Conservation (phyloP, 1,140 invertebrate species). For the Nasonia giraulti region DNA sequence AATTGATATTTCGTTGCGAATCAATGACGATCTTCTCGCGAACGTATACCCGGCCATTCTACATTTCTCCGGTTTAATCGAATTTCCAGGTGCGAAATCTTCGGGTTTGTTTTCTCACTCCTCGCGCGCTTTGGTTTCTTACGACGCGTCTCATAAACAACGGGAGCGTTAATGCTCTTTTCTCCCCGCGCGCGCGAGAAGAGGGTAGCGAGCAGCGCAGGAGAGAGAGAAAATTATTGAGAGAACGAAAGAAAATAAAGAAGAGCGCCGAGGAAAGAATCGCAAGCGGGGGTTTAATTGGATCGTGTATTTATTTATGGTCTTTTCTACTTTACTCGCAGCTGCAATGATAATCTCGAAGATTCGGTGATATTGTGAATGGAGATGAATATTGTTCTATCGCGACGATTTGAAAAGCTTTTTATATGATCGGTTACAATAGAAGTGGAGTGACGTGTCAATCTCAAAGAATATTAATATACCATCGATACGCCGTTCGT, state of each 20-base stretch:
- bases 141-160: conserved; percentile 59
- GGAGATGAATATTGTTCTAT: not conserved
- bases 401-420: too few relatives aligned
- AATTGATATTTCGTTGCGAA: not conserved
- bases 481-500: too few relatives aligned
- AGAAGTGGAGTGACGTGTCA: too few relatives aligned
- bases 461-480: too few relatives aligned
- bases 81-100: not conserved
- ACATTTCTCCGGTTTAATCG: not conserved
- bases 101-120: not conserved
- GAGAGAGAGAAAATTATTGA: conserved; percentile 36
- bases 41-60: too few relatives aligned
- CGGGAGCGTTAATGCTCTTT: conserved; percentile 59
- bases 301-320: conserved; percentile 40
- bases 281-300: conserved; percentile 44
- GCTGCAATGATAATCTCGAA: not conserved
- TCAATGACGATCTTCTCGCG: too few relatives aligned
- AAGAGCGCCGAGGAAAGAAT: conserved; percentile 21
- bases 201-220: conserved; percentile 5
- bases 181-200: conserved; percentile 21
- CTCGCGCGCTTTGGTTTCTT: conserved; percentile 46
- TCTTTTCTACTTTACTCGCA: not conserved
- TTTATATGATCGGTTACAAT: too few relatives aligned
- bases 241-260: conserved; percentile 24
- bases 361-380: not conserved